These are phyloP conservation scores for Microtus richardsoni DNA, from an alignment of 2,113 vertebrate genomes.

Conservation along the genomic window DNA sequence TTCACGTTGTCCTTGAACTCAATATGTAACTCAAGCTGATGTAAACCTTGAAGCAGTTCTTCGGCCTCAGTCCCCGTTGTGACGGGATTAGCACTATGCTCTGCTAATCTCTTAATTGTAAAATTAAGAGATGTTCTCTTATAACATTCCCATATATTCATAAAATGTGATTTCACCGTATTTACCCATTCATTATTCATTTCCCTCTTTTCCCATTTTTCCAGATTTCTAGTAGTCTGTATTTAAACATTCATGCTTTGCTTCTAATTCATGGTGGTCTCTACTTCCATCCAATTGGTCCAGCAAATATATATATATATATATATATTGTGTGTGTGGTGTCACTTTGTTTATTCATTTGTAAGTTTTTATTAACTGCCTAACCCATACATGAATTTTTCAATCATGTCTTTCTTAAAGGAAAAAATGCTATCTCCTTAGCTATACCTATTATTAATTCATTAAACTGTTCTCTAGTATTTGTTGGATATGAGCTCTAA, in stretches of 20 bases:
- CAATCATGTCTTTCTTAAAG: background rate
- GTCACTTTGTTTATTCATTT: too few species aligned
- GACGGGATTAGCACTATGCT: background rate
- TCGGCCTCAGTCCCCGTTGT: background rate
- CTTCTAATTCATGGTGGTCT: background rate
- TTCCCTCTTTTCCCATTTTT: background rate
- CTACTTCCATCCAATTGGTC: background rate
- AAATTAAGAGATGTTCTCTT: background rate
- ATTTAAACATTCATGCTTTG: too few species aligned
- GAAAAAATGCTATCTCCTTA: background rate
- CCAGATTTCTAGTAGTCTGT: background rate
- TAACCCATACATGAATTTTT: background rate
- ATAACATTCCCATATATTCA: background rate
- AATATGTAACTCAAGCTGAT: background rate
- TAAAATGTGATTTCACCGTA: background rate
- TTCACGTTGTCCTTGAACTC: background rate
- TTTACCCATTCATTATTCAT: too few species aligned
- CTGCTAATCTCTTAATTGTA: background rate
- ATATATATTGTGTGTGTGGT: too few species aligned
- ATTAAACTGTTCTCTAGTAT: background rate
- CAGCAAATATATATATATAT: rapidly evolving
- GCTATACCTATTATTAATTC: background rate
- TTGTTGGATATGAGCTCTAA: background rate
- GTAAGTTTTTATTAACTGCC: background rate
- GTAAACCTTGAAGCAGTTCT: background rate